Conservation (phyloP, 2,888 invertebrate species). For the Ametastegia equiseti region DNA sequence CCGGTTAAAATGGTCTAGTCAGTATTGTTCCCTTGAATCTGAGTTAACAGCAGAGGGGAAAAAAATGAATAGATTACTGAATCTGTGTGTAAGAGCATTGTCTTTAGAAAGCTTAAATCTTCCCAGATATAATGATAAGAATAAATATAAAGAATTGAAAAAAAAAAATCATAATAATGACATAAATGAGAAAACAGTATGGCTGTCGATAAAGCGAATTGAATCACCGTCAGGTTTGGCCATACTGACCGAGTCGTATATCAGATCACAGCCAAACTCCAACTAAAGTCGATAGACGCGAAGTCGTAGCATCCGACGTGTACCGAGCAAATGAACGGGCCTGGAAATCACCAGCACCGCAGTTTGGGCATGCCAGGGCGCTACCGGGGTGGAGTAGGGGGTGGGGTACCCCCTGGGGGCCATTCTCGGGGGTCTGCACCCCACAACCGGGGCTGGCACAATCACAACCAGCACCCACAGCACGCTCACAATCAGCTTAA, state of each 20-base stretch:
- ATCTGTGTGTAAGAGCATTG: constrained; percentile 26
- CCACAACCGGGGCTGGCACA: constrained; percentile 65
- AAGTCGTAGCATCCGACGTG: constrained; percentile 41
- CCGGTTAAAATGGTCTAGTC: too few species aligned
- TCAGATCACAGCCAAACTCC: constrained; percentile 45
- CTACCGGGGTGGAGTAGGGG: constrained; percentile 63
- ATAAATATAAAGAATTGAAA: not conserved
- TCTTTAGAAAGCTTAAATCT: constrained; percentile 32
- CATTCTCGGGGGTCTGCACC: constrained; percentile 61
- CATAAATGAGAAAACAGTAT: constrained; percentile 19
- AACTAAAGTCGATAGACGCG: constrained; percentile 43
- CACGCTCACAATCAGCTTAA: constrained; percentile 61
- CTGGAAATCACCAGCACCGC: constrained; percentile 63
- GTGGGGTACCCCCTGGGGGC: constrained; percentile 60
- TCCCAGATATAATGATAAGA: constrained; percentile 3
- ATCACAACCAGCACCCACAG: constrained; percentile 63
- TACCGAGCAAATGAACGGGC: constrained; percentile 57
- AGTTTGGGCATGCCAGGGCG: constrained; percentile 68
- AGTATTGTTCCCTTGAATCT: not conserved
- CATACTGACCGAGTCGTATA: constrained; percentile 46
- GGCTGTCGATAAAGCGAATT: constrained; percentile 45
- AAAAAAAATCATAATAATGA: too few species aligned
- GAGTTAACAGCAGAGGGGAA: not conserved
- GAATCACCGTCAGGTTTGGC: constrained; percentile 50
- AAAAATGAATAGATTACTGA: too few species aligned